Evolutionary conservation across 2,113 vertebrate genomes (phyloP).

Genomic region (Trinectes maculatus): DNA sequence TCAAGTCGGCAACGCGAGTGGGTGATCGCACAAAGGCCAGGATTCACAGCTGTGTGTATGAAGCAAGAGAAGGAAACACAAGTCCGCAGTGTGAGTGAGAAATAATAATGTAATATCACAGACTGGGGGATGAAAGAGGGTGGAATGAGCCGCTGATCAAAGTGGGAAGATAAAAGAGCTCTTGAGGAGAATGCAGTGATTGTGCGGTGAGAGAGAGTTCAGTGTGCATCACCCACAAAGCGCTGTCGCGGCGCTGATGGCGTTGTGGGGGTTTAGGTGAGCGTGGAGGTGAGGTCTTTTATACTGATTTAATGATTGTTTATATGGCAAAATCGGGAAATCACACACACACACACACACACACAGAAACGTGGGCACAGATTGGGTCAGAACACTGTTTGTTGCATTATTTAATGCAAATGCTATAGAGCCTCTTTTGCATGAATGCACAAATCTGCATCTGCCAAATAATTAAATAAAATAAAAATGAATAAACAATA

Average conservation of each 20-base stretch:
- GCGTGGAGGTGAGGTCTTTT: slow-evolving; percentile 24
- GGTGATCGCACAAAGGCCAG: slow-evolving; percentile 30
- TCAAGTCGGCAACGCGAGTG: slow-evolving; percentile 46
- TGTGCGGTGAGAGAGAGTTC: slow-evolving; percentile 52
- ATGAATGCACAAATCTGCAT: slow-evolving; percentile 49
- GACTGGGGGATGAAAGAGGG: slow-evolving; percentile 57
- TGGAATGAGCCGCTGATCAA: slow-evolving; percentile 69
- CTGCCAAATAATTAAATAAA: slow-evolving; percentile 12
- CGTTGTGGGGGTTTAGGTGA: slow-evolving; percentile 42
- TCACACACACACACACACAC: slow-evolving; percentile 15
- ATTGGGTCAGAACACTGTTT: slow-evolving; percentile 34
- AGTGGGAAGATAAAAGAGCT: slow-evolving; percentile 63
- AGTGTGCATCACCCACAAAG: slow-evolving; percentile 53
- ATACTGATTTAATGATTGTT: slow-evolving; percentile 29
- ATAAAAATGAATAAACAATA: slow-evolving; percentile 29
- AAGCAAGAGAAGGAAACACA: slow-evolving; percentile 52
- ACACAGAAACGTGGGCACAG: slow-evolving; percentile 7
- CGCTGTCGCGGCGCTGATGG: slow-evolving; percentile 46
- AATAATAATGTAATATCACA: slow-evolving; percentile 67
- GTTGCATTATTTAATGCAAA: slow-evolving; percentile 73
- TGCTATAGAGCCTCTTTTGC: slow-evolving; percentile 20
- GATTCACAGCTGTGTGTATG: slow-evolving; percentile 69
- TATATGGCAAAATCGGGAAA: slow-evolving; percentile 37
- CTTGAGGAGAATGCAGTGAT: slow-evolving; percentile 48
- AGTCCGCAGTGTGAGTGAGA: slow-evolving; percentile 41